Percentiles rank a stretch among this genome's conserved stretches.
Evolutionary conservation across 2,113 vertebrate genomes (phyloP).

Genomic region (Colinus virginianus): DNA sequence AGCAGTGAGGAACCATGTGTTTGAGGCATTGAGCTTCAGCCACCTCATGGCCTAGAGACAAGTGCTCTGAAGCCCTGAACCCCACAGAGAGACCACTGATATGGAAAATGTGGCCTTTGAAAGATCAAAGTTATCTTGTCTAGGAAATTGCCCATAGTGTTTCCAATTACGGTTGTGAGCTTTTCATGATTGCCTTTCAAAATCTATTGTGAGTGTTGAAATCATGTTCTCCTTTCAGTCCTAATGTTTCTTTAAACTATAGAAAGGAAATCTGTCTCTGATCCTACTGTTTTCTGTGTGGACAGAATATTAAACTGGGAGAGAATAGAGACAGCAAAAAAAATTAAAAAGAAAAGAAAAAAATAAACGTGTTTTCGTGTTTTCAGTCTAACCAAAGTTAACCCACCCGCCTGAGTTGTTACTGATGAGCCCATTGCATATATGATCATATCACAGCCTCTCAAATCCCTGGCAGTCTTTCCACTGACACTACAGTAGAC

Average conservation of each 20-base stretch:
- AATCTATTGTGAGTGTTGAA: slow-evolving; percentile 10
- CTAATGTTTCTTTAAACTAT: slow-evolving; percentile 2
- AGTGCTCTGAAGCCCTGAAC: not conserved
- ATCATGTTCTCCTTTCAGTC: not conserved
- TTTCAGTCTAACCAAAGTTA: not conserved
- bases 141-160: slow-evolving; percentile 11
- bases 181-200: slow-evolving; percentile 15
- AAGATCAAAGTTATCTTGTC: slow-evolving; percentile 12
- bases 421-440: not conserved
- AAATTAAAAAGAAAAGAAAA: not conserved
- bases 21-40: not conserved
- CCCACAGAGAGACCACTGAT: not conserved
- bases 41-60: not conserved
- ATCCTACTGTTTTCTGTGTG: not conserved
- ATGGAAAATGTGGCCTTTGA: not conserved
- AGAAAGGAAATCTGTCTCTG: slow-evolving; percentile 22
- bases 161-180: not conserved
- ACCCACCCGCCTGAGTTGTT: not conserved
- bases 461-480: not conserved
- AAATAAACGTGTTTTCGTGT: not conserved
- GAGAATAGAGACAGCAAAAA: not conserved
- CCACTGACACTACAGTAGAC: not conserved
- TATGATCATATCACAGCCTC: not conserved
- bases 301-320: not conserved
- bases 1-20: not conserved